Conservation (phyloP, 2,888 invertebrate species). For the Sarcophaga variegata region DNA sequence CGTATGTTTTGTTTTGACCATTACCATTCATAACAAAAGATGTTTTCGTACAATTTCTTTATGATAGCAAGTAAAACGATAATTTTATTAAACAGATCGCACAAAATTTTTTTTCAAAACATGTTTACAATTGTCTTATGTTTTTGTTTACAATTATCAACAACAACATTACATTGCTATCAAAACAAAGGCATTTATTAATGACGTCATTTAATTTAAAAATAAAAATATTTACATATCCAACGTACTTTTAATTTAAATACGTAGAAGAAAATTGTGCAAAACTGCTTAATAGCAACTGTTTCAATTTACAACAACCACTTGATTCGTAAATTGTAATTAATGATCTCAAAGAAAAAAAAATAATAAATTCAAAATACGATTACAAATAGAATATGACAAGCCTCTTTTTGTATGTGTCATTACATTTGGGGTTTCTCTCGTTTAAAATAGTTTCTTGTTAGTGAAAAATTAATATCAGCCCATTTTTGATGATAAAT, state of each 20-base stretch:
- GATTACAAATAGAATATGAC: background rate
- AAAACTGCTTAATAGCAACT: background rate
- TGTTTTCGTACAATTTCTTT: background rate
- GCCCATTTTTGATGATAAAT: constrained; percentile 22
- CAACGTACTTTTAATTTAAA: background rate
- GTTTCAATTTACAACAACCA: background rate
- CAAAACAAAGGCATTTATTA: constrained; percentile 22
- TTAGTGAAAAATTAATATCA: background rate
- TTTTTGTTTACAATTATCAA: constrained; percentile 47
- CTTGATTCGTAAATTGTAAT: background rate
- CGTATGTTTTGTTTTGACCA: constrained; percentile 78
- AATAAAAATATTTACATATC: background rate
- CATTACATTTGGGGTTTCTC: background rate
- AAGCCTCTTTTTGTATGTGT: constrained; percentile 10
- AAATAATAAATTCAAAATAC: background rate
- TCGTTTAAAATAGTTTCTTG: background rate
- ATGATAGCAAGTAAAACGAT: background rate
- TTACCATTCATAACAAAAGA: constrained; percentile 49
- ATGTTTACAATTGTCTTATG: constrained; percentile 43
- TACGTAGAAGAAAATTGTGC: background rate
- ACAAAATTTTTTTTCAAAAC: constrained; percentile 27
- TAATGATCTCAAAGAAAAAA: background rate
- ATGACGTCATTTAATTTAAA: constrained; percentile 37
- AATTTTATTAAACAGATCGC: background rate
- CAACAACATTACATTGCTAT: constrained; percentile 8